A percentile compares a stretch with the other conserved stretches of the same genome.
These are phyloP conservation scores for Erebia aethiops DNA, from an alignment of 2,888 invertebrate species.

Conservation along the genomic window DNA sequence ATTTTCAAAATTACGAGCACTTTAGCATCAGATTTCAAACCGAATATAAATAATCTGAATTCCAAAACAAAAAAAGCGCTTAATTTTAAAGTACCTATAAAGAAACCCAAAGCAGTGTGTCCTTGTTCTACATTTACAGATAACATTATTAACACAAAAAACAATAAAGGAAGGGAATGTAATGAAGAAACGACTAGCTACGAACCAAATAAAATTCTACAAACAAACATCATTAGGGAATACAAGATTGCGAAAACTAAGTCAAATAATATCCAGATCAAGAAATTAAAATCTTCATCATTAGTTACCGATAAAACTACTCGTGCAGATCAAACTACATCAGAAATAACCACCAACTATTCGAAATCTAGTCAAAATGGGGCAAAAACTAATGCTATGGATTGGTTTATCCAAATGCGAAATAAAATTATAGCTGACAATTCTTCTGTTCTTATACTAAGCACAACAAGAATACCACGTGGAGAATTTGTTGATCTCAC, in stretches of 20 bases:
- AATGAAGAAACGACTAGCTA: neutral
- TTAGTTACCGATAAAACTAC: neutral
- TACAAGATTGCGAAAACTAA: neutral
- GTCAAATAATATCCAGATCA: neutral
- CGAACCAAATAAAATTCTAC: neutral
- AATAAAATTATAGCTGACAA: constrained; percentile 46
- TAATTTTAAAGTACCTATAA: neutral
- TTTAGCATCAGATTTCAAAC: neutral
- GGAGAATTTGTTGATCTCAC: constrained; percentile 56
- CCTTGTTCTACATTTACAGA: neutral
- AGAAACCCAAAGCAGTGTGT: neutral
- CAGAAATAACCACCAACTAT: neutral
- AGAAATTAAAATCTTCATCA: neutral
- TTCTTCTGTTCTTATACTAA: constrained; percentile 45
- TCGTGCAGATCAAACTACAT: neutral
- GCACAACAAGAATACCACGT: constrained; percentile 38
- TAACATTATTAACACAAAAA: neutral
- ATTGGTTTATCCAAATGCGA: constrained; percentile 57
- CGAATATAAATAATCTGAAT: neutral
- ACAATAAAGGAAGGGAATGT: neutral
- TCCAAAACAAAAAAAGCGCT: neutral
- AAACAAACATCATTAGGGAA: neutral
- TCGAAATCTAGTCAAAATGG: neutral
- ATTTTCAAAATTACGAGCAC: neutral
- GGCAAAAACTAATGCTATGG: constrained; percentile 47